A percentile compares a stretch with the other conserved stretches of the same genome.
These are phyloP conservation scores for Discoglossus pictus DNA, from an alignment of 2,797 vertebrate genomes.

Conservation along the genomic window DNA sequence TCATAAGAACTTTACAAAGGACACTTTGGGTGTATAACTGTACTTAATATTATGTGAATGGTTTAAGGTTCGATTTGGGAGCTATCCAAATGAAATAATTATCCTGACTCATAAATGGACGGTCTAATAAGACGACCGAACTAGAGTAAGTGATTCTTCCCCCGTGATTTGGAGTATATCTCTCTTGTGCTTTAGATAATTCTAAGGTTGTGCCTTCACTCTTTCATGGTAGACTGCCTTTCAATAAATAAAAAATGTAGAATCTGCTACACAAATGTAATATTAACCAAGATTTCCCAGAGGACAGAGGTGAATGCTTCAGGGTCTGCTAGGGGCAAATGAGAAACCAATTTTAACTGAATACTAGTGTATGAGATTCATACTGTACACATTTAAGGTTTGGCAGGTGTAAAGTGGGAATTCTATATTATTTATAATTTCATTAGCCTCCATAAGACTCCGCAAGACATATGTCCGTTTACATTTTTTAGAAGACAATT, in stretches of 20 bases:
- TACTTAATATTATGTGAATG: slow-evolving; percentile 41
- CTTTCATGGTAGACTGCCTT: slow-evolving; percentile 77
- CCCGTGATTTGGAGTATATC: slow-evolving; percentile 64
- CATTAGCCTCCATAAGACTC: slow-evolving; percentile 52
- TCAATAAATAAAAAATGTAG: slow-evolving; percentile 84
- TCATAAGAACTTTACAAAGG: slow-evolving; percentile 21
- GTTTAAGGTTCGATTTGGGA: slow-evolving; percentile 31
- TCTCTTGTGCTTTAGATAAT: slow-evolving; percentile 75
- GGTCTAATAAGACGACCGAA: slow-evolving; percentile 62
- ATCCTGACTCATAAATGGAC: slow-evolving; percentile 59
- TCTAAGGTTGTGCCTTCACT: slow-evolving; percentile 70
- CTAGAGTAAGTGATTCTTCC: slow-evolving; percentile 59
- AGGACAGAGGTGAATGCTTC: slow-evolving; percentile 61
- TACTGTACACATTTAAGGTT: slow-evolving; percentile 49
- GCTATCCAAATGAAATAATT: slow-evolving; percentile 60
- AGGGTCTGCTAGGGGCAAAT: slow-evolving; percentile 67
- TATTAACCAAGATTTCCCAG: slow-evolving; percentile 79
- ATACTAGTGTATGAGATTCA: slow-evolving; percentile 60
- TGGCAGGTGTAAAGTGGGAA: slow-evolving; percentile 45
- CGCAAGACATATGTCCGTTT: slow-evolving; percentile 48
- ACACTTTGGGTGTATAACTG: slow-evolving; percentile 36
- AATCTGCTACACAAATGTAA: slow-evolving; percentile 75
- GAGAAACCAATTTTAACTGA: slow-evolving; percentile 74
- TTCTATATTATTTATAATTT: slow-evolving; percentile 56
- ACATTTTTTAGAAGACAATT: slow-evolving; percentile 14